A percentile compares a stretch with the other conserved stretches of the same genome.
Evolutionary conservation across 2,797 vertebrate species (phyloP).

Genomic region (Thripadectes ignobilis): DNA sequence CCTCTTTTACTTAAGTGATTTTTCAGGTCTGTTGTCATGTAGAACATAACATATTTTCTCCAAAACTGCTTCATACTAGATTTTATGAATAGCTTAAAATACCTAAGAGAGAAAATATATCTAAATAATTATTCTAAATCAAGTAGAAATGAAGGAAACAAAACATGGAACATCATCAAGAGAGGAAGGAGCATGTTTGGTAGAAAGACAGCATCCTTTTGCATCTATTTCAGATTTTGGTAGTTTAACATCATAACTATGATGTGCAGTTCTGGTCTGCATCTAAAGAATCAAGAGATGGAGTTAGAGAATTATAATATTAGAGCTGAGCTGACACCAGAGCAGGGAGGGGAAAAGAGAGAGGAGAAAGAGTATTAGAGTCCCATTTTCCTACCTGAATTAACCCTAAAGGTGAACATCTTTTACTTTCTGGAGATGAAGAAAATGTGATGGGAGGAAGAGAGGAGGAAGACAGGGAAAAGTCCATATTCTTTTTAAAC

Average conservation of each 20-base stretch:
- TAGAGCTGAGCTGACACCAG: background rate
- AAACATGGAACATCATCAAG: background rate
- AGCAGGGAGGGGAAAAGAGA: accelerated
- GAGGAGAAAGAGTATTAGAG: background rate
- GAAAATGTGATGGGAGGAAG: background rate
- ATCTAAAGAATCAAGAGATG: background rate
- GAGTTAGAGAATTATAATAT: background rate
- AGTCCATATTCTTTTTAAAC: background rate
- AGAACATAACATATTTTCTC: background rate
- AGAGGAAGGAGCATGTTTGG: background rate
- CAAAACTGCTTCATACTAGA: background rate
- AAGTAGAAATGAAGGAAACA: background rate
- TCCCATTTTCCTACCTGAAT: background rate
- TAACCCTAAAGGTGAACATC: background rate
- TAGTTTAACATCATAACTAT: background rate
- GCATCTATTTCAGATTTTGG: background rate
- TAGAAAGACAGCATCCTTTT: background rate
- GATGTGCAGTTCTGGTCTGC: background rate
- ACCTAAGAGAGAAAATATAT: background rate
- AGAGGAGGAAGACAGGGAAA: background rate
- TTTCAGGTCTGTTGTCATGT: background rate
- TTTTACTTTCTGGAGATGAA: background rate
- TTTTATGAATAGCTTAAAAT: background rate
- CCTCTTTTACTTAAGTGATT: background rate
- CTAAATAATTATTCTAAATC: background rate